phyloP scores from a whole-genome alignment of 1,140 invertebrate species.

The Drosophila dunni region DNA sequence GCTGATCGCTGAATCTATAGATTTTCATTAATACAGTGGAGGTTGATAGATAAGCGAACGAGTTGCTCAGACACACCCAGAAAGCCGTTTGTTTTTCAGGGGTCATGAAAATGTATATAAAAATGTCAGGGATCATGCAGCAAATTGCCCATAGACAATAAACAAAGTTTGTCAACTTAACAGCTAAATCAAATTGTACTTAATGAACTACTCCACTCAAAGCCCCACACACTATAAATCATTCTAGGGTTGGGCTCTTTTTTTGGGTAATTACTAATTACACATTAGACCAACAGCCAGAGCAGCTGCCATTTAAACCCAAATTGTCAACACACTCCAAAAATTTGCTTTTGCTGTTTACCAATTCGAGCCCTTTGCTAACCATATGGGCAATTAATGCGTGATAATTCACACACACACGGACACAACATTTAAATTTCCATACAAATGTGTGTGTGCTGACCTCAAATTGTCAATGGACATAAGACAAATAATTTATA shows the following conservation, averaged over 20 bases:
- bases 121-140: slow-evolving; percentile 61
- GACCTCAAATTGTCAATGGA: slow-evolving; percentile 71
- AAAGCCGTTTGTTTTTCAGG: slow-evolving; percentile 7
- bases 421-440: slow-evolving; percentile 7
- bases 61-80: slow-evolving; percentile 27
- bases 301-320: slow-evolving; percentile 56
- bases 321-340: slow-evolving; percentile 37
- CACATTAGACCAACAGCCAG: slow-evolving; percentile 33
- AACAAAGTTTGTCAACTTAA: slow-evolving; percentile 53
- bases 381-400: slow-evolving; percentile 64
- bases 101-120: slow-evolving; percentile 36
- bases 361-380: slow-evolving; percentile 29
- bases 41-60: slow-evolving; percentile 11
- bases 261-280: slow-evolving; percentile 50
- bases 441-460: slow-evolving; percentile 23
- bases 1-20: slow-evolving; percentile 34
- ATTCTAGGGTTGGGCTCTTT: slow-evolving; percentile 45
- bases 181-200: slow-evolving; percentile 35
- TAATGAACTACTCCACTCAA: slow-evolving; percentile 19
- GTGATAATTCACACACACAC: slow-evolving; percentile 30
- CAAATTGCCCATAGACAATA: slow-evolving; percentile 64
- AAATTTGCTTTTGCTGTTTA: slow-evolving; percentile 9
- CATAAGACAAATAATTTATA: slow-evolving; percentile 66
- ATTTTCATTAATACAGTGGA: slow-evolving; percentile 27
- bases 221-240: slow-evolving; percentile 57